These are phyloP conservation scores for Platysternon megacephalum DNA, from an alignment of 2,113 vertebrate genomes.

Conservation along the genomic window DNA sequence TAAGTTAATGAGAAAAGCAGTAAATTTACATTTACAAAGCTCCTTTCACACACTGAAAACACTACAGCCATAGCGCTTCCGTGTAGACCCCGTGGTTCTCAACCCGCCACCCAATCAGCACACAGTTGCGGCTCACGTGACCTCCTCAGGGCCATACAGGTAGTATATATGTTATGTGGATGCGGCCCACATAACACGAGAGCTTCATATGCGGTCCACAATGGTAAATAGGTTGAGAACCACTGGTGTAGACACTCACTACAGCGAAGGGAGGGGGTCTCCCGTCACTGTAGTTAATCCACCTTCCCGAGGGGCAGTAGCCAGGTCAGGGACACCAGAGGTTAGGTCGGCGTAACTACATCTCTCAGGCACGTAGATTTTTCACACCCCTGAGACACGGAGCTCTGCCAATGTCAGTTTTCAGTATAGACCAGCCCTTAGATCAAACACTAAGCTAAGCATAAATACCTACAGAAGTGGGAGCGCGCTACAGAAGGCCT, in stretches of 20 bases:
- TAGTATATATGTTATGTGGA: too few relatives aligned
- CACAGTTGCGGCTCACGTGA: too few relatives aligned
- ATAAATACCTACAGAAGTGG: neutral
- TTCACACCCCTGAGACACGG: neutral
- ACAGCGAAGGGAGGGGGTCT: neutral
- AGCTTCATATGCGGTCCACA: too few relatives aligned
- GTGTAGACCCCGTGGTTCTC: neutral
- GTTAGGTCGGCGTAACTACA: neutral
- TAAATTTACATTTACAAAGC: neutral
- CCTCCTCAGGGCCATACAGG: too few relatives aligned
- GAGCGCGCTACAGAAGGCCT: neutral
- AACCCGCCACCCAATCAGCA: too few relatives aligned
- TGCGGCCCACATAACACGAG: too few relatives aligned
- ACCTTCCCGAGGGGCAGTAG: neutral
- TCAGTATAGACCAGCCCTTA: neutral
- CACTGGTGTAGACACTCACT: neutral
- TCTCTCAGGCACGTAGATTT: neutral
- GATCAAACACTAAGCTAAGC: accelerated
- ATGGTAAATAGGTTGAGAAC: too few relatives aligned
- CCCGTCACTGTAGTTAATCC: neutral
- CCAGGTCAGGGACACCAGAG: neutral
- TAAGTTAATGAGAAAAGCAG: neutral
- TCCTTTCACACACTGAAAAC: neutral
- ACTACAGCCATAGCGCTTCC: neutral
- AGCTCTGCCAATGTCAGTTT: neutral